Base-by-base conservation (phyloP, 2,888 invertebrate genomes). In the Pharmacophagus antenor region DNA sequence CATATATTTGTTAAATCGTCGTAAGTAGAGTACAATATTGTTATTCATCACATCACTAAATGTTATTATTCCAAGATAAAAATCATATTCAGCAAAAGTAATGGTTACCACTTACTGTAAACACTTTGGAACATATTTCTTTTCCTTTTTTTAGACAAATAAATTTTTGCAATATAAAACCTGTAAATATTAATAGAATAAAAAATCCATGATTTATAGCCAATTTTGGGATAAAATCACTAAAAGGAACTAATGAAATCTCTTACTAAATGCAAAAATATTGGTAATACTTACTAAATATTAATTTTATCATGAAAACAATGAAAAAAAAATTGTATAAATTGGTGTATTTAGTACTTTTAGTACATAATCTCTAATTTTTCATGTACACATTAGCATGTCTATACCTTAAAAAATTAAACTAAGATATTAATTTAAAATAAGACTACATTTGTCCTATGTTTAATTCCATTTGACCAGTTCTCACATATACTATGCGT, bases 251-350 rank as follows among this genome's bases (percentile, higher is more conserved):
- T 31, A 31, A 47, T n/a, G 31, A 53, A 51, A 46, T 17, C 17
- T 48, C 15, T 42, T n/a, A 17, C 41, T 49, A 59, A 59, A 59
- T 59, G 53, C 53, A 54, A 48, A 58, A 42, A 54, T 12, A 49
- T 22, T 49, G 52, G 25, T 47, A 48, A 41, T 25, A 23, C 41
- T 25, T 5, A 18, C 5, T 55, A 25, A 53, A 25, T 12, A 17
- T n/a, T 25, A 44, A 6, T n/a, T 44, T 53, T 42, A 37, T 37
- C 17, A 56, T 50, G 20, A 56, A 50, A 25, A 42, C 20, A 8
- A 44, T 44, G 20, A n/a, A 44, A 44, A 44, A 44, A 41, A 44
- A 44, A 44, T 18, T n/a, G n/a, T n/a, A 2, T 18, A 44, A 8
- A 44, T 18, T 44, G 42, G n/a, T 44, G 42, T 44, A 8, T 46